Evolutionary conservation across 1,140 invertebrate genomes (phyloP), one percentile per base, ranked within the genome.

Genomic region (Leptopilina boulardi): DNA sequence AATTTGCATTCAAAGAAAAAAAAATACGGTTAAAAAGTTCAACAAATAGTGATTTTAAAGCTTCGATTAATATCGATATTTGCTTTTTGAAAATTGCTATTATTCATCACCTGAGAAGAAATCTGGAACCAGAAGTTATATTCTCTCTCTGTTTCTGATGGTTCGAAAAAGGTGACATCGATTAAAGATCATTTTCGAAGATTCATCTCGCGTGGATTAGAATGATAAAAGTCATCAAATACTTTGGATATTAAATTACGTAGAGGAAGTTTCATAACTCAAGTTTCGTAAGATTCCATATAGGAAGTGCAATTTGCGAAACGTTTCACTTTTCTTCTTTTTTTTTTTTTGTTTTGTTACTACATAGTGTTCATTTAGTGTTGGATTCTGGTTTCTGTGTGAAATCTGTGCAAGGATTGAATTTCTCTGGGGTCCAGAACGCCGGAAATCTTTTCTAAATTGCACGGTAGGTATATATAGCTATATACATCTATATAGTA

Each of bases 321-420:
- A 66, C 59, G 59, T 66, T 66, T 66, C 59, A 66, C 59, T 66
- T 66, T 66, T 66, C 21, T 66, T 66, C 26, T 5, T 23, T 38
- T 38, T 38, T n/a, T n/a, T n/a, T 38, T 6, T 38, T 38, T 38
- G 34, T 38, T 38, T 6, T 3, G 34, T 38, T 38, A 38, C 34
- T 38, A 38, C 34, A 38, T 38, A 38, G 59, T 66, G 59, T 30
- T 66, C 59, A 3, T 66, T 66, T 30, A 66, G 59, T 66, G 54
- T 10, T 56, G 26, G 59, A 66, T 66, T 66, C 59, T 66, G 23
- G 59, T 66, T 66, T 34, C 59, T 66, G 59, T 66, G 59, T 66
- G 59, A 66, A 66, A 66, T 66, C 59, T 66, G 59, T 66, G 23
- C 59, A 66, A 66, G 59, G 59, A 66, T 66, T 66, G 59, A 66